Conservation (phyloP, 1,140 invertebrate species). For the Saxidomus purpurata region DNA sequence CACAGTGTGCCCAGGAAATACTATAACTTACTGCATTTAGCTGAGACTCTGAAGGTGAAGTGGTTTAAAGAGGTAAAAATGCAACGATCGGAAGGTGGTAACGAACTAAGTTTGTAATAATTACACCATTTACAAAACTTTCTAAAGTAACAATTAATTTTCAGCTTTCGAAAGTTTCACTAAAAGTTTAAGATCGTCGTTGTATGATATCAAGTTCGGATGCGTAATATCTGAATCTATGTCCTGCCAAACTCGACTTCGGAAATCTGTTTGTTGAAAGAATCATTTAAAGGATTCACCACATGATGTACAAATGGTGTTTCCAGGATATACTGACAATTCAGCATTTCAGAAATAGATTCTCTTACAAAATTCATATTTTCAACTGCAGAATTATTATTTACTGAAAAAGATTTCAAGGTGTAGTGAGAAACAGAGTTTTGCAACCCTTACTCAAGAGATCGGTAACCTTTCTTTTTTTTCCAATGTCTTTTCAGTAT, state of each 20-base stretch:
- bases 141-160: conserved; percentile 43
- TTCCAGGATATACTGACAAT: conserved; percentile 4
- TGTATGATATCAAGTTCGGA: too few species aligned
- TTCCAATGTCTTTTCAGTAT: neutral
- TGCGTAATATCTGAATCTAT: too few species aligned
- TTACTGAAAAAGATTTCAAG: neutral
- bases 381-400: conserved; percentile 3
- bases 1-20: neutral
- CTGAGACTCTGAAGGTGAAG: neutral
- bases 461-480: neutral
- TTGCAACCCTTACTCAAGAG: neutral
- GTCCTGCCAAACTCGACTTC: too few species aligned
- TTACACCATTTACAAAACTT: conserved; percentile 37
- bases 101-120: neutral
- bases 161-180: too few species aligned
- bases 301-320: neutral
- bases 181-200: too few species aligned
- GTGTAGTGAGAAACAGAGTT: neutral
- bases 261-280: too few species aligned
- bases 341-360: neutral
- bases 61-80: conserved; percentile 21
- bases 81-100: conserved; percentile 4
- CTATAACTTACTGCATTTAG: conserved; percentile 17
- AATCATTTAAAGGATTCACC: neutral
- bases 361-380: conserved; percentile 38